Evolutionary conservation across 2,113 vertebrate species (phyloP).

Genomic region (Melierax canorus): DNA sequence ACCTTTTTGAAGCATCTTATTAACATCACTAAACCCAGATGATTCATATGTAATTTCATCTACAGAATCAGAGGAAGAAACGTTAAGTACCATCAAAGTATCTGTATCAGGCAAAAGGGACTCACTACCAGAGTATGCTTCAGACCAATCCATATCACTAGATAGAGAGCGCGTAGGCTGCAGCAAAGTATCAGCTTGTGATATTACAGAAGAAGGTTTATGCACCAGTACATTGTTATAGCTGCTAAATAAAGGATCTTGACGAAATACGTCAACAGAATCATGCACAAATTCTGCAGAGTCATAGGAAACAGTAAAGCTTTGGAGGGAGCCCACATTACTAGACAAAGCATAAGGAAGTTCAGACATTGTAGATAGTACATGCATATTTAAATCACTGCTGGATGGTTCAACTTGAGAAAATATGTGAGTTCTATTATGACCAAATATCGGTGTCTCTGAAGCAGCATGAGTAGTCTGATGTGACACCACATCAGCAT

Average conservation of each 20-base stretch:
- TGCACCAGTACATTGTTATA: constrained; percentile 62
- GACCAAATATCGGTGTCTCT: constrained; percentile 75
- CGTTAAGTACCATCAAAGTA: constrained; percentile 54
- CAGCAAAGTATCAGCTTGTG: constrained; percentile 66
- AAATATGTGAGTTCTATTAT: constrained; percentile 71
- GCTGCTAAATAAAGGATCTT: constrained; percentile 67
- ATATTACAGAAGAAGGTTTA: constrained; percentile 65
- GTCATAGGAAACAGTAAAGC: constrained; percentile 69
- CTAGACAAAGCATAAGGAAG: constrained; percentile 71
- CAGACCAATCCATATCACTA: constrained; percentile 75
- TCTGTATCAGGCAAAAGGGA: constrained; percentile 75
- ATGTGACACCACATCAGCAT: constrained; percentile 74
- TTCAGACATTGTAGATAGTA: constrained; percentile 72
- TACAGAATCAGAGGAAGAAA: constrained; percentile 70
- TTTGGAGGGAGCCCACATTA: constrained; percentile 73
- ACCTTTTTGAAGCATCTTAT: constrained; percentile 63
- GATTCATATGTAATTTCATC: constrained; percentile 66
- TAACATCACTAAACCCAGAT: constrained; percentile 69
- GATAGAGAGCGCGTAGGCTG: constrained; percentile 77
- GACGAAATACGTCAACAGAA: constrained; percentile 67
- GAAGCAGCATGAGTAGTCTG: constrained; percentile 74
- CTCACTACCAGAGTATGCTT: constrained; percentile 74
- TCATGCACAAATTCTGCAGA: constrained; percentile 61
- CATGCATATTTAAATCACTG: constrained; percentile 80
- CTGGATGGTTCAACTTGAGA: constrained; percentile 75